Base-by-base conservation (phyloP, 2,797 vertebrate genomes). In the Galago senegalensis region DNA sequence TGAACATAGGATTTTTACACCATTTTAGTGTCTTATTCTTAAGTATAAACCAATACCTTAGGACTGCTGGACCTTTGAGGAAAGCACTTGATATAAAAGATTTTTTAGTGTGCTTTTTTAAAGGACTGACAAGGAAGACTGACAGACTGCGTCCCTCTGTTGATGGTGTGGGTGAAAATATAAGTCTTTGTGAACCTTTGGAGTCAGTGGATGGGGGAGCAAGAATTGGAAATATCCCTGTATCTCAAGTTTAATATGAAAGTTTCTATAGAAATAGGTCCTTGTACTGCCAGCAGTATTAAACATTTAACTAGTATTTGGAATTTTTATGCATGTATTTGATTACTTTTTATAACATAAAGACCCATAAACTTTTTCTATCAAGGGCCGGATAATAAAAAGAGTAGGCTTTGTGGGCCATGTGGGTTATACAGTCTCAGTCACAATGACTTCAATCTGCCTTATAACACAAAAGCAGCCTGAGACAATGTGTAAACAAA, bases 351-450 rank as follows among this genome's bases (percentile, higher is more conserved):
- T 92, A 34, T n/a, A 73, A 63, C 17, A 46, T 4, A 56, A 46
- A 37, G 23, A 1, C 8, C 25, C 29, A 43, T 92, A 67, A 67
- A 40, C 11, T 61, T 88, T 94, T 90, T 83, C 43, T 87, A 31
- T 92, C 86, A 82, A 94, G 49, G 3, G 31, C n/a, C 27, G 73
- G 12, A 67, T 3, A 87, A 43, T 82, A 88, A 94, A 95, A 73
- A 40, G 81, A 34, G 37, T 77, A 87, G 79, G 20, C 29, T 93
- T 93, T 93, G 12, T n/a, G 27, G n/a, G 29, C 34, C 23, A 25
- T 65, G 9, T 37, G 27, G n/a, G 29, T 25, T 20, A 29, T 60
- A 40, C 5, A 56, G 0, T 88, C 29, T 85, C 29, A 40, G 40
- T 72, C 29, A 67, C 3, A 27, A n/a, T 14, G 61, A 23, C 37